Evolutionary conservation across 2,113 vertebrate genomes (phyloP).

Genomic region (Tragelaphus imberbis): DNA sequence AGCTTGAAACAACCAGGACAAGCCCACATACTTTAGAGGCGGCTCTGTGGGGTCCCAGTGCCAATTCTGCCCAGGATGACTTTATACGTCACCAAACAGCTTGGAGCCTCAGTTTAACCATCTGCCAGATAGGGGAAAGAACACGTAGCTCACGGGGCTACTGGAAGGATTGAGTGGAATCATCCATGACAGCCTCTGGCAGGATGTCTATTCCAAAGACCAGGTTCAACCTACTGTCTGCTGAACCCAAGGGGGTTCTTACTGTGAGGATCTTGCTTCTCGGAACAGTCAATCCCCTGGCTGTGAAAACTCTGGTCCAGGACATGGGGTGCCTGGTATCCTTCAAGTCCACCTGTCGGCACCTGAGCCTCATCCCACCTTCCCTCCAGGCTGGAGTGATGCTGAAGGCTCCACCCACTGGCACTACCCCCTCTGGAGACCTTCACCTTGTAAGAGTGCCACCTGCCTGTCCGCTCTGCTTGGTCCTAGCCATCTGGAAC

Average conservation of each 20-base stretch:
- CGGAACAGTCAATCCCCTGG: neutral
- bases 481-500: neutral
- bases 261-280: neutral
- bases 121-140: neutral
- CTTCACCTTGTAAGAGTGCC: neutral
- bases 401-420: neutral
- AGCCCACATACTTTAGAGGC: neutral
- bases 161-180: neutral
- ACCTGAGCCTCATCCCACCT: neutral
- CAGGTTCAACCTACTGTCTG: neutral
- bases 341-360: neutral
- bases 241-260: neutral
- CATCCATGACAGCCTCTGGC: neutral
- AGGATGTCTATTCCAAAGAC: neutral
- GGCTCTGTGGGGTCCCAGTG: neutral
- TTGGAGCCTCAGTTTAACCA: neutral
- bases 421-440: neutral
- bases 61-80: neutral
- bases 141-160: rapidly evolving
- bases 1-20: neutral
- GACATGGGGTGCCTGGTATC: neutral
- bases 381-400: neutral
- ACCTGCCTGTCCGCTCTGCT: neutral
- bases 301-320: neutral
- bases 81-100: neutral